phyloP scores from a whole-genome alignment of 2,113 vertebrate species.

The pig (Sus scrofa) region T2T-Sscrofa CM000816.6:88751001-88751500 shows the following conservation, averaged over 20 bases:
- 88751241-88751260: too few relatives aligned
- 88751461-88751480: neutral
- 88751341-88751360: neutral
- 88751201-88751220: too few relatives aligned
- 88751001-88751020: neutral
- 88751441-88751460: neutral
- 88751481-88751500: neutral
- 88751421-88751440: neutral
- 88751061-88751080: conserved; percentile 5
- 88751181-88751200: too few relatives aligned
- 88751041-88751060: neutral
- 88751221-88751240: too few relatives aligned
- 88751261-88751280: neutral
- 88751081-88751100: neutral
- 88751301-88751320: neutral
- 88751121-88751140: too few relatives aligned
- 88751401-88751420: neutral
- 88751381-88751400: neutral
- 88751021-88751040: neutral
- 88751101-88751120: neutral
- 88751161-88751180: too few relatives aligned
- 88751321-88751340: neutral
- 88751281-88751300: neutral
- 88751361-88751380: neutral
- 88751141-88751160: too few relatives aligned